A percentile compares a stretch with the other conserved stretches of the same genome.
Evolutionary conservation across 2,888 invertebrate species (phyloP).

Genomic region (Acleris laterana): DNA sequence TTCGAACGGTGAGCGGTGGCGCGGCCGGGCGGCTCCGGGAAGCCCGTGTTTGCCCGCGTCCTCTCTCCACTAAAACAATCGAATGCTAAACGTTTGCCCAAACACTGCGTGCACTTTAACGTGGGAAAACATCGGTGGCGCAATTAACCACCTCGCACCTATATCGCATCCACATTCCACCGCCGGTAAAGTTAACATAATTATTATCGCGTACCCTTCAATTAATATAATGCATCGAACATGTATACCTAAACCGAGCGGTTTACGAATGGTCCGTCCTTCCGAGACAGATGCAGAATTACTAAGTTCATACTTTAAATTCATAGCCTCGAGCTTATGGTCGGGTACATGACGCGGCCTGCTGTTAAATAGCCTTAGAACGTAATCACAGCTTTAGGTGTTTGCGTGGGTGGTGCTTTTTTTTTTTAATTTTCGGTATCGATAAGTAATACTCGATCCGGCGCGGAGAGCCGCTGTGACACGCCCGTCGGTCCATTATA

Average conservation of each 20-base stretch:
- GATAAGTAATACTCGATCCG: constrained; percentile 49
- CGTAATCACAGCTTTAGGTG: constrained; percentile 29
- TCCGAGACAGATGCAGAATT: constrained; percentile 9
- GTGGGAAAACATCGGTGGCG: constrained; percentile 79
- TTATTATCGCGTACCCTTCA: constrained; percentile 29
- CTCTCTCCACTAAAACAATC: constrained; percentile 83
- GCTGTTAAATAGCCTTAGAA: constrained; percentile 14
- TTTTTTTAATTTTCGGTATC: constrained; percentile 40
- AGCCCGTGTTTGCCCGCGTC: constrained; percentile 73
- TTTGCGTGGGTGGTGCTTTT: constrained; percentile 34
- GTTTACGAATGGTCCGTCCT: not conserved
- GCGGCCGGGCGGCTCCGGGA: constrained; percentile 57
- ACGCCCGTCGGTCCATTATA: constrained; percentile 74
- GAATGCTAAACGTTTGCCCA: constrained; percentile 81
- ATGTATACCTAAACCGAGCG: not conserved
- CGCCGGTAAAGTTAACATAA: constrained; percentile 27
- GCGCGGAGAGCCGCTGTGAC: constrained; percentile 58
- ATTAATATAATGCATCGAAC: constrained; percentile 4
- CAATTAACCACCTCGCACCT: constrained; percentile 72
- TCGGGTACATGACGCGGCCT: constrained; percentile 10
- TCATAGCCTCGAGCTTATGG: constrained; percentile 4
- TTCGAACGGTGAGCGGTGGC: constrained; percentile 41
- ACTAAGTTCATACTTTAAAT: constrained; percentile 9
- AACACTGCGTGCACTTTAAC: constrained; percentile 80
- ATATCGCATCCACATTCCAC: constrained; percentile 47